Base-by-base conservation (phyloP, 1,140 invertebrate species). In the Hyposmocoma kahamanoa region DNA sequence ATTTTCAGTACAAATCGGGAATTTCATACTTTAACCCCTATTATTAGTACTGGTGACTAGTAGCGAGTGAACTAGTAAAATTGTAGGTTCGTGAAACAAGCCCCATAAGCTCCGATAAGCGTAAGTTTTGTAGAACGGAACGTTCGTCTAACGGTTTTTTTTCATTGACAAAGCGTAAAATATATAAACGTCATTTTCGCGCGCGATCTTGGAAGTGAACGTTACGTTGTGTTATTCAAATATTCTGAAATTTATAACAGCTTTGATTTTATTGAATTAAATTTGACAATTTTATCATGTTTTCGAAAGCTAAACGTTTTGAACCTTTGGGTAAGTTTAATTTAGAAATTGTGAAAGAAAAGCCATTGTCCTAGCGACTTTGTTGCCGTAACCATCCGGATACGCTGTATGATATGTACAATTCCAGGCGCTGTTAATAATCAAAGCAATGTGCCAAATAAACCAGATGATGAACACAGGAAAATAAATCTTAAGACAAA, bases 281-380 rank as follows among this genome's bases (percentile, higher is more conserved):
- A 36, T 6, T 36, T 36, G 15, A 17, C 15, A 17, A 2, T 36
- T 19, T 24, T 43, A 75, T 39, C 47, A 84, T 84, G 80, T 84
- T 84, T 52, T 81, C 75, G 21, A 84, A 84, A 64, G 80, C 80
- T 15, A 84, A 81, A 49, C 60, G 80, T 39, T 84, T 84, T 69
- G 80, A 81, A 62, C 48, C 67, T 20, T 34, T 65, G 30, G 69
- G 79, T 83, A 68, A 80, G 72, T 73, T 21, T 20, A 43, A 2
- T 47, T 36, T 30, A 13, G 10, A 30, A n/a, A 17, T 36, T 36
- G 18, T 8, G 13, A 17, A 17, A 36, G 3, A 36, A 5, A 15
- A n/a, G 32, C 6, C 18, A 36, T 2, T 15, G 11, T 8, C 13
- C 8, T 15, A 2, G 1, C 3, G n/a, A 2, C 1, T 15, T 3